Conservation (phyloP, 2,888 invertebrate genomes). For the Aleiodes alternator region DNA sequence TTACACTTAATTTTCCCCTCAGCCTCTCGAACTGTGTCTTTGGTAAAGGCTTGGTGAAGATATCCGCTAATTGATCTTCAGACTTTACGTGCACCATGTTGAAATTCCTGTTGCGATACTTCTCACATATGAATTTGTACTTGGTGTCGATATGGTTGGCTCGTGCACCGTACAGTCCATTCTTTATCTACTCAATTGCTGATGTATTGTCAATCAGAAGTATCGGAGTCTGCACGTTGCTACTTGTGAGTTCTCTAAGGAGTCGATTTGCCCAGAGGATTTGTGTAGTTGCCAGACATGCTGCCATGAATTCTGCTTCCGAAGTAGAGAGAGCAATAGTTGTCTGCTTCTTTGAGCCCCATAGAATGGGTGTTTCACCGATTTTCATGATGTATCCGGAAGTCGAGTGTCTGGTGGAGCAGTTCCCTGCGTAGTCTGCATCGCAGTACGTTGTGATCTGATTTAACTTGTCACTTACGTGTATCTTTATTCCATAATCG, state of each 20-base stretch:
- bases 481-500: conserved; percentile 38
- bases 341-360: conserved; percentile 50
- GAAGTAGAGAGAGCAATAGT: conserved; percentile 50
- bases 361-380: conserved; percentile 45
- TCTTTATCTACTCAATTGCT: conserved; percentile 46
- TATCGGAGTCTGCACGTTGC: neutral
- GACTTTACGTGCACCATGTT: conserved; percentile 25
- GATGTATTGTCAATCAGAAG: conserved; percentile 49
- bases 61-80: conserved; percentile 35
- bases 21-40: conserved; percentile 36
- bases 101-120: conserved; percentile 28
- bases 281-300: conserved; percentile 45
- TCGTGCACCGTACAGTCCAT: conserved; percentile 39
- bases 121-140: conserved; percentile 45
- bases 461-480: neutral
- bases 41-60: conserved; percentile 44
- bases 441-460: conserved; percentile 43
- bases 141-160: conserved; percentile 50
- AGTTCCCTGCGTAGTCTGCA: conserved; percentile 53
- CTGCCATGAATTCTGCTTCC: conserved; percentile 51
- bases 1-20: neutral
- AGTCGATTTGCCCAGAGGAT: conserved; percentile 48
- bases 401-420: conserved; percentile 50
- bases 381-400: conserved; percentile 50
- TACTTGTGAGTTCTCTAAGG: conserved; percentile 30